These are phyloP conservation scores for Apodemus agrarius DNA, from an alignment of 2,797 vertebrate species.

Conservation along the genomic window DNA sequence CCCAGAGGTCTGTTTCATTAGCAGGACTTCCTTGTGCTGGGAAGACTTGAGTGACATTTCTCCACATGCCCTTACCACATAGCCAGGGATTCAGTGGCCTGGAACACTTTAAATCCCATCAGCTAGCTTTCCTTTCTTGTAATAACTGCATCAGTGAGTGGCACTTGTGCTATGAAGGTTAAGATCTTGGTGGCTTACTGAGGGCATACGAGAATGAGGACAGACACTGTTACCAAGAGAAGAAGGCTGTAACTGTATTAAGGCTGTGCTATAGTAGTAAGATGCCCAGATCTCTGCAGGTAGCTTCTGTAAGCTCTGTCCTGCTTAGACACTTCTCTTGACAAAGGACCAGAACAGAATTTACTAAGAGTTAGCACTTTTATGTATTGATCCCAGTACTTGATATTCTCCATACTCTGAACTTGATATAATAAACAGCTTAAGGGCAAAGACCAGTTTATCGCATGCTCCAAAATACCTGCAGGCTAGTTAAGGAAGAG, in stretches of 20 bases:
- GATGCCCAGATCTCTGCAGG: not conserved
- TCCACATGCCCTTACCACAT: not conserved
- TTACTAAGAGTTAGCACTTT: not conserved
- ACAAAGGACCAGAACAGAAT: not conserved
- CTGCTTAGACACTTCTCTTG: constrained; percentile 62
- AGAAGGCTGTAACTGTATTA: constrained; percentile 65
- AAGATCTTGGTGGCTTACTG: constrained; percentile 64
- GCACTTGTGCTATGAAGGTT: constrained; percentile 66
- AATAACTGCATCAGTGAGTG: constrained; percentile 64
- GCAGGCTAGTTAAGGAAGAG: not conserved
- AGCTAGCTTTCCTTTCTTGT: constrained; percentile 41
- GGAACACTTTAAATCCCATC: constrained; percentile 44
- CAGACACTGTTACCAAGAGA: constrained; percentile 54
- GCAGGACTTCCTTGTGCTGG: constrained; percentile 32
- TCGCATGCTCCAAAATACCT: not conserved
- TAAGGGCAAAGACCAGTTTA: not conserved
- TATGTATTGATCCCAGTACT: not conserved
- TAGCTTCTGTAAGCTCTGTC: constrained; percentile 25
- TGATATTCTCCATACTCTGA: not conserved
- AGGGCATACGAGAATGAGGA: constrained; percentile 53
- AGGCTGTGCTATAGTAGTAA: constrained; percentile 52
- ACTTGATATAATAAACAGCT: constrained; percentile 17
- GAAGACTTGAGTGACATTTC: constrained; percentile 53
- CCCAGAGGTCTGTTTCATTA: constrained; percentile 57
- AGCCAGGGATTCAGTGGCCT: constrained; percentile 41